These are phyloP conservation scores for Melanocharis versteri DNA, from an alignment of 2,113 vertebrate species.

Conservation along the genomic window DNA sequence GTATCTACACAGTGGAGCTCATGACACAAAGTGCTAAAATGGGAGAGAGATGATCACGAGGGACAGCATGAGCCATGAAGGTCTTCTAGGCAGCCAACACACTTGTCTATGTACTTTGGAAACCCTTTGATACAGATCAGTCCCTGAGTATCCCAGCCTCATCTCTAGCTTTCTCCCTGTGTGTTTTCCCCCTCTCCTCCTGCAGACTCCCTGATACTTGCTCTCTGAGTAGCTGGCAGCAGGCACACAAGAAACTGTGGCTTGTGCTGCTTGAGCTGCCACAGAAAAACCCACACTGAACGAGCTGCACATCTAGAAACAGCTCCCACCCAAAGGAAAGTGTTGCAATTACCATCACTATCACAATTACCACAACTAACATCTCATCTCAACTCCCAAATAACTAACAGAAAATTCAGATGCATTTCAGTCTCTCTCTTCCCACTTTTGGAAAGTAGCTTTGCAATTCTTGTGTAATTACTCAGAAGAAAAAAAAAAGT, in stretches of 20 bases:
- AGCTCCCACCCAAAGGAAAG: neutral
- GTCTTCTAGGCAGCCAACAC: neutral
- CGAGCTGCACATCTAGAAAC: neutral
- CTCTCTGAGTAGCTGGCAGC: neutral
- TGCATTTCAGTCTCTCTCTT: neutral
- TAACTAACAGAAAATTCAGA: neutral
- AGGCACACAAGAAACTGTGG: neutral
- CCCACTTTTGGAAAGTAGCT: neutral
- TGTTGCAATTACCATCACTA: neutral
- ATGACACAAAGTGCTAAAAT: neutral
- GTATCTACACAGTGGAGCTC: neutral
- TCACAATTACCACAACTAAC: neutral
- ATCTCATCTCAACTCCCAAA: neutral
- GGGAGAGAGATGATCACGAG: neutral
- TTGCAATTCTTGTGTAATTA: slow-evolving; percentile 15
- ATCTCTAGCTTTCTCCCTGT: neutral
- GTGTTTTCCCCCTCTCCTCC: neutral
- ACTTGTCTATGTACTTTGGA: neutral
- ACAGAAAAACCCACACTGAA: neutral
- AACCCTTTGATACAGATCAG: neutral
- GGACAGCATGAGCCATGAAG: neutral
- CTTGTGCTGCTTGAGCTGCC: neutral
- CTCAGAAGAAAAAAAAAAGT: neutral
- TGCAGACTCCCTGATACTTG: neutral
- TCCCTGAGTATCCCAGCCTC: neutral